phyloP scores from a whole-genome alignment of 2,797 vertebrate species.

The Sebastes vulpes region DNA sequence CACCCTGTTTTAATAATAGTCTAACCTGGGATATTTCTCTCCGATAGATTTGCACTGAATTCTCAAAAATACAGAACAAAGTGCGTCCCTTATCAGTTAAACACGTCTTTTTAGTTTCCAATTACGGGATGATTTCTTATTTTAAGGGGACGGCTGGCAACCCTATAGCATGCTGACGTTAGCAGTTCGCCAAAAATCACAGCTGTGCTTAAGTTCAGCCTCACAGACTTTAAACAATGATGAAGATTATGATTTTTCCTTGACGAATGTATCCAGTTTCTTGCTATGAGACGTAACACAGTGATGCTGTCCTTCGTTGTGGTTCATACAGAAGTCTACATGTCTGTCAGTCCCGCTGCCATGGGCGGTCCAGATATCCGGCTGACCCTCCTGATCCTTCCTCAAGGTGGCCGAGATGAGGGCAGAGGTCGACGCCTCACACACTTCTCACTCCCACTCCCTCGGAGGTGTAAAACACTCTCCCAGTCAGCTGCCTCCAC shows the following conservation, averaged over 20 bases:
- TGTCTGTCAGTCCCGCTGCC: constrained; percentile 28
- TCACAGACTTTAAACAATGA: not conserved
- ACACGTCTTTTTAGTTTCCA: no score
- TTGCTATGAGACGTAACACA: not conserved
- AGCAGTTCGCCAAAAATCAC: not conserved
- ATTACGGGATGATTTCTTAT: no score
- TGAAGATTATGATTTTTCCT: not conserved
- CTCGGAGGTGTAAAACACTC: constrained; percentile 40
- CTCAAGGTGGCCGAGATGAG: constrained; percentile 47
- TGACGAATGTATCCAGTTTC: not conserved
- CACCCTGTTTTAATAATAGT: no score
- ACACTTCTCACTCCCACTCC: constrained; percentile 15
- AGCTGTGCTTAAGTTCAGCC: not conserved
- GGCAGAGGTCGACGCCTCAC: constrained; percentile 43
- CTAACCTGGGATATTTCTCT: no score
- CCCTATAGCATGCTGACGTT: not conserved
- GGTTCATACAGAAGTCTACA: constrained; percentile 6
- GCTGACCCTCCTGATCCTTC: constrained; percentile 42
- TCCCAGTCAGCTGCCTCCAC: constrained; percentile 13
- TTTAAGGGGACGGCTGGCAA: no score
- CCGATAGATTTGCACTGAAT: no score
- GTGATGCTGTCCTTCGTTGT: constrained; percentile 10
- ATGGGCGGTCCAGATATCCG: constrained; percentile 26
- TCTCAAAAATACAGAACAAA: no score
- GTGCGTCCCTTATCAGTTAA: no score